Evolutionary conservation across 2,888 invertebrate genomes (phyloP), one percentile per base, ranked within the genome.

Genomic region (Drosophila acutilabella): DNA sequence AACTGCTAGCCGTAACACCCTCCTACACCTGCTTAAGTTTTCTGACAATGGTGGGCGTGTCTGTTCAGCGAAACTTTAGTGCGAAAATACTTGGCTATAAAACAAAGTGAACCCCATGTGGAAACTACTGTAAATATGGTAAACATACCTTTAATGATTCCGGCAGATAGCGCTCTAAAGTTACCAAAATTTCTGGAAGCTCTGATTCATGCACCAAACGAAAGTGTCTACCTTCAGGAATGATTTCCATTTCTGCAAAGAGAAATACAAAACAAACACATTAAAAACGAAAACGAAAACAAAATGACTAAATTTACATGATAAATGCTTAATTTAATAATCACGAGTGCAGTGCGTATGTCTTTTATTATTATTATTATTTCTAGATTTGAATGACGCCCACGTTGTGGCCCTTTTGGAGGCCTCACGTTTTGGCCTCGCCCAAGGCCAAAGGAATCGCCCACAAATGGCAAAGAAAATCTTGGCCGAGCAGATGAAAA

Each of bases 151-250:
- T 97, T 90, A 97, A 94, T 91, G 97, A 96, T 93, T 96, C 96
- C 91, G 97, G 97, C 93, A 97, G 94, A 94, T 95, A 96, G 93
- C 95, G 94, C 92, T 95, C 95, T 92, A 97, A 94, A 92, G 95
- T 94, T 92, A 96, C 95, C 93, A 96, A 94, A 92, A 97, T 95
- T 92, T 95, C 95, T 91, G 96, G 95, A 93, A 97, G 95, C 94
- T 97, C 96, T 93, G 96, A 95, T 94, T 96, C 95, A 93, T 95
- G 94, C 93, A 96, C 95, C 94, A 97, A 95, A 95, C 96, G 96
- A 94, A 97, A 97, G 94, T 96, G 95, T 94, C 95, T 96, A 92
- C 96, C 96, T 94, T 96, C 96, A 93, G 95, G 94, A 94, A 95
- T 95, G 94, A 96, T 95, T 95, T 96, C 96, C 96, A 96, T 96